Evolutionary conservation across 2,113 vertebrate species (phyloP).

Genomic region (Echinops telfairi): DNA sequence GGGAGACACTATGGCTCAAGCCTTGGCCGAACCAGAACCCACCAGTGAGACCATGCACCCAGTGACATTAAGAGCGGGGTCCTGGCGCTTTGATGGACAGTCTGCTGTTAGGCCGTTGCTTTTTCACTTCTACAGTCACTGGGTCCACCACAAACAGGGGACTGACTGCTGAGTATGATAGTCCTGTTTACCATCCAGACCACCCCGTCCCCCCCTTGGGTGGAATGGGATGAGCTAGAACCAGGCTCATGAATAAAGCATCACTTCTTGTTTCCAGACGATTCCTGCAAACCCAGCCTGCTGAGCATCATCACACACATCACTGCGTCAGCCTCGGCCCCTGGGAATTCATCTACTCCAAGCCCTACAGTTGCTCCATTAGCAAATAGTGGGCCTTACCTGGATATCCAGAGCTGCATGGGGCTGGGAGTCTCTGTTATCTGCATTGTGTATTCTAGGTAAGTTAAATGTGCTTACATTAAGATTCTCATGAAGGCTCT

Average conservation of each 20-base stretch:
- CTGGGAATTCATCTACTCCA: slow-evolving; percentile 86
- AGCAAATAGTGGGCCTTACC: slow-evolving; percentile 87
- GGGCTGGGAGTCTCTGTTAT: slow-evolving; percentile 92
- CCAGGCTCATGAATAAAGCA: not conserved
- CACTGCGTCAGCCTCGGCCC: slow-evolving; percentile 83
- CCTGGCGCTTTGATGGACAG: slow-evolving; percentile 13
- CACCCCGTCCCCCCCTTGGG: not conserved
- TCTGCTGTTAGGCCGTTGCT: not conserved
- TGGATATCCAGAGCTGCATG: slow-evolving; percentile 91
- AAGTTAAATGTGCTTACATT: slow-evolving; percentile 64
- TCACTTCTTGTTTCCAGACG: slow-evolving; percentile 87
- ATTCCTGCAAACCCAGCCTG: slow-evolving; percentile 93
- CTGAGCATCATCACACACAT: slow-evolving; percentile 92
- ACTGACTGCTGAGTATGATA: not conserved
- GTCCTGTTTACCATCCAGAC: not conserved
- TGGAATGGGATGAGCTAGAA: not conserved
- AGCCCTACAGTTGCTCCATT: slow-evolving; percentile 83
- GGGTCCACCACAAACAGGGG: not conserved
- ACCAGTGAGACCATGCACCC: slow-evolving; percentile 19
- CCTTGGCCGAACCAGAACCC: not conserved
- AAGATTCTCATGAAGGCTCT: not conserved
- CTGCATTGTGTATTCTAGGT: slow-evolving; percentile 97
- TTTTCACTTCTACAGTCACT: not conserved
- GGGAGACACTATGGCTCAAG: not conserved
- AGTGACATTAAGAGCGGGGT: not conserved